Evolutionary conservation across 2,888 invertebrate genomes (phyloP), one percentile per base, ranked within the genome.

Genomic region (Elmis aenea): DNA sequence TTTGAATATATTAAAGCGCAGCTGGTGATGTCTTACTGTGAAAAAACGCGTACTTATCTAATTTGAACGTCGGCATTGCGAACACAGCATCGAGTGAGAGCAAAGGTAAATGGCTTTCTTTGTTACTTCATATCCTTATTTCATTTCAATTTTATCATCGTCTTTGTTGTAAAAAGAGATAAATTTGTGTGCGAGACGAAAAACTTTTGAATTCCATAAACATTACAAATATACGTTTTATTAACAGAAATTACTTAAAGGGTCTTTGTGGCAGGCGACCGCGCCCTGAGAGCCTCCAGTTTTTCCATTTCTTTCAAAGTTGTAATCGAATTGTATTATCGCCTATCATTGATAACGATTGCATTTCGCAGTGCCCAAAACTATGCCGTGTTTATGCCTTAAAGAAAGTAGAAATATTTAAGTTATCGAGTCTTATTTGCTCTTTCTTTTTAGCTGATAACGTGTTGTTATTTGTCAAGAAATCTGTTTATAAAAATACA

Each of bases 151-250:
- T 66, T 66, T 65, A 64, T 66, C 66, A 62, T 62, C 66, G 62
- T 67, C 67, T 67, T 67, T 67, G 67, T 67, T 54, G 55, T 65
- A 67, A 67, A 67, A 65, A 67, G 66, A 67, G 66, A 67, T 62
- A 63, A 63, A 66, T 66, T 66, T 54, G 50, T 44, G 54, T 51
- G 59, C 50, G 59, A 61, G 61, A 59, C 52, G 61, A 59, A 55
- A 56, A 58, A 69, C 77, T 77, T 66, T 66, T 70, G 55, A 44
- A 52, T 38, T 30, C 22, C 13, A n/a, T n/a, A n/a, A n/a, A n/a
- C n/a, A n/a, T n/a, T n/a, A n/a, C n/a, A n/a, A n/a, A n/a, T n/a
- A n/a, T n/a, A n/a, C n/a, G n/a, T n/a, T n/a, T n/a, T n/a, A n/a
- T n/a, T n/a, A n/a, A n/a, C n/a, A n/a, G n/a, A n/a, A n/a, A n/a